A percentile compares a stretch with the other conserved stretches of the same genome.
These are phyloP conservation scores for Aurelia sp. DNA, from an alignment of 30 jellyfish, hydroid and myxozoan species.

Conservation along the genomic window DNA sequence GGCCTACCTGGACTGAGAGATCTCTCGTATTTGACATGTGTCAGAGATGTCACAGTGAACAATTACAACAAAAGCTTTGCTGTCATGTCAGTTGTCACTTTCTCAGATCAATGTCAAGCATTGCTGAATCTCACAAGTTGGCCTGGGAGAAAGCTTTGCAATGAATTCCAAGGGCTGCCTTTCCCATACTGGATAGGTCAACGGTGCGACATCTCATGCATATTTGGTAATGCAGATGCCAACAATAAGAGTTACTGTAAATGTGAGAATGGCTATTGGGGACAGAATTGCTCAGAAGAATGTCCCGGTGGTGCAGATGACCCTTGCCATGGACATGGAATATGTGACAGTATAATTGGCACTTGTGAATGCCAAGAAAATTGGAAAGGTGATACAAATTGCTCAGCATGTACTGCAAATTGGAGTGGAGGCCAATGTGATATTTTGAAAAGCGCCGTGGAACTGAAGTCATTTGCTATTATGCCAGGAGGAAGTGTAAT, in stretches of 20 bases:
- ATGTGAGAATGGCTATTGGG: slow-evolving; percentile 67
- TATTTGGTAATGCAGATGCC: slow-evolving; percentile 51
- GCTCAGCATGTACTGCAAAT: slow-evolving; percentile 32
- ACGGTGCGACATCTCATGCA: slow-evolving; percentile 52
- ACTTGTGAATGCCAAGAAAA: slow-evolving; percentile 48
- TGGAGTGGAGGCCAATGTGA: slow-evolving; percentile 65
- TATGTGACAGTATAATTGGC: slow-evolving; percentile 27
- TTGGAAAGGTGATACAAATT: slow-evolving; percentile 56
- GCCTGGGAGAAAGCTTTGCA: slow-evolving; percentile 61
- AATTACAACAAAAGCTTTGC: slow-evolving; percentile 43
- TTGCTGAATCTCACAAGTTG: slow-evolving; percentile 27
- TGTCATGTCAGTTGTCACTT: slow-evolving; percentile 36
- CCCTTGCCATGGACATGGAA: slow-evolving; percentile 56
- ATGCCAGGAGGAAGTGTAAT: slow-evolving; percentile 65
- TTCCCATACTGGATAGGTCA: slow-evolving; percentile 66
- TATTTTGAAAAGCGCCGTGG: slow-evolving; percentile 1
- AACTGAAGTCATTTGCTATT: slow-evolving; percentile 20
- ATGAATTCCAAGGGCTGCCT: slow-evolving; percentile 20
- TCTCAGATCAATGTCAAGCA: slow-evolving; percentile 58
- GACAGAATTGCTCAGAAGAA: slow-evolving; percentile 36
- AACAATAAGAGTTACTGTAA: slow-evolving; percentile 27
- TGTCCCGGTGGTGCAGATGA: slow-evolving; percentile 67
- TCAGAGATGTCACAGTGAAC: slow-evolving; percentile 51
- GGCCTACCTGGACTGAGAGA: slow-evolving; percentile 19
- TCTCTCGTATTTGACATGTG: slow-evolving; percentile 26